These are phyloP conservation scores for Zaprionus gabonicus DNA, from an alignment of 1,140 invertebrate species.

Conservation along the genomic window DNA sequence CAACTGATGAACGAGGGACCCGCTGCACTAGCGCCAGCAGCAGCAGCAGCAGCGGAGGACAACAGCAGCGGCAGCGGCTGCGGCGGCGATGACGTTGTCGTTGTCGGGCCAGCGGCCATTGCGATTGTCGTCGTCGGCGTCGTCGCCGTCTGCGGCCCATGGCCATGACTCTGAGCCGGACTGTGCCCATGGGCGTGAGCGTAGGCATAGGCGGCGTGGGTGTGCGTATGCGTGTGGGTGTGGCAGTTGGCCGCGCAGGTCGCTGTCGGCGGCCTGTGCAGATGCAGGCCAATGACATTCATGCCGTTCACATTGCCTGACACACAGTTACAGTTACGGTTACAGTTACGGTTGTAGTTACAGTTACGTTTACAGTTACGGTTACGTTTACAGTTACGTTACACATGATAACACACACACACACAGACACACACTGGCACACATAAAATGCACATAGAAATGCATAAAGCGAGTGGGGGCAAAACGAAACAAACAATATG, in stretches of 20 bases:
- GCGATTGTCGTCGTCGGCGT: slow-evolving; percentile 32
- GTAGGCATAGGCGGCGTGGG: slow-evolving; percentile 31
- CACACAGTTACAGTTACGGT: slow-evolving; percentile 45
- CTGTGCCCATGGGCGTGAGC: slow-evolving; percentile 23
- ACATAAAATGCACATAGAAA: background rate
- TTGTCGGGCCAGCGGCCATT: slow-evolving; percentile 41
- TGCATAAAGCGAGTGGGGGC: background rate
- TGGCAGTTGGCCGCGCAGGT: slow-evolving; percentile 74
- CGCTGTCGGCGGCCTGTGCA: slow-evolving; percentile 84
- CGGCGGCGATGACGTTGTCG: slow-evolving; percentile 44
- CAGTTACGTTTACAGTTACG: slow-evolving; percentile 27
- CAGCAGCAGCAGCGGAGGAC: slow-evolving; percentile 35
- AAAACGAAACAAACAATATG: slow-evolving; percentile 12
- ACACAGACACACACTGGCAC: slow-evolving; percentile 26
- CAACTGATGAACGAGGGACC: slow-evolving; percentile 77
- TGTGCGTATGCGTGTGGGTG: slow-evolving; percentile 39
- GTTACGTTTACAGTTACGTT: slow-evolving; percentile 58
- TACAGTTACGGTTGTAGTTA: slow-evolving; percentile 11
- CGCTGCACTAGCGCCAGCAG: slow-evolving; percentile 29
- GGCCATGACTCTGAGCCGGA: slow-evolving; percentile 25
- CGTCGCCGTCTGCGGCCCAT: slow-evolving; percentile 28
- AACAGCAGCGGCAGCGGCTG: slow-evolving; percentile 47
- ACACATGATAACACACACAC: slow-evolving; percentile 27
- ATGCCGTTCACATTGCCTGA: slow-evolving; percentile 88
- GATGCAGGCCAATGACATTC: slow-evolving; percentile 89